phyloP scores from a whole-genome alignment of 53 echinoderm and acorn worm species.

The Apostichopus leukothele region DNA sequence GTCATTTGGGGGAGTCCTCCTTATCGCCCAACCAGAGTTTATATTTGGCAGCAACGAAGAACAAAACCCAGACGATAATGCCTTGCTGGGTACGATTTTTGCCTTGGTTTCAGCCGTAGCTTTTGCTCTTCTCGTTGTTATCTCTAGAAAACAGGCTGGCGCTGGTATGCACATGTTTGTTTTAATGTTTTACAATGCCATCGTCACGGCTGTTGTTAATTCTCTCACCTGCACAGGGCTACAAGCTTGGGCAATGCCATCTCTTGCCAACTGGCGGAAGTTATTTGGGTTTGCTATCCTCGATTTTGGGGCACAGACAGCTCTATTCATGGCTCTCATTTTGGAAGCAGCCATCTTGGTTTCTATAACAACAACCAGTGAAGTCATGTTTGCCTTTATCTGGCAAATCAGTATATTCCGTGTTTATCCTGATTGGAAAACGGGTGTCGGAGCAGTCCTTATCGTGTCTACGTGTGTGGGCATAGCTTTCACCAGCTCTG shows the following conservation, averaged over 20 bases:
- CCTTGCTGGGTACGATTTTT: constrained; percentile 8
- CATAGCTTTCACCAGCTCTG: not conserved
- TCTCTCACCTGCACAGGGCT: constrained; percentile 6
- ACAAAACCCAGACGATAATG: constrained; percentile 10
- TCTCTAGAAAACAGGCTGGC: constrained; percentile 29
- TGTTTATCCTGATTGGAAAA: constrained; percentile 35
- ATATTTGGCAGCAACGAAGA: constrained; percentile 26
- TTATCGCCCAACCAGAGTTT: constrained; percentile 36
- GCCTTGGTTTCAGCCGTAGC: constrained; percentile 20
- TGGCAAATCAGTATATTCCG: constrained; percentile 32
- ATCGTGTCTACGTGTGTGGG: constrained; percentile 24
- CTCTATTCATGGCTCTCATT: not conserved
- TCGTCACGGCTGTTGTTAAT: not conserved
- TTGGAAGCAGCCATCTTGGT: constrained; percentile 26
- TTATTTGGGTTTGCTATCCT: not conserved
- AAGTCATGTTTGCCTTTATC: constrained; percentile 38
- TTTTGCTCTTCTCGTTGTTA: constrained; percentile 15
- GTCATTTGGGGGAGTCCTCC: constrained; percentile 24
- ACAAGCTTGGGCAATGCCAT: constrained; percentile 14
- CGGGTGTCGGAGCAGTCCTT: constrained; percentile 19
- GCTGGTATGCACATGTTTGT: constrained; percentile 20
- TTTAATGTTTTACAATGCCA: constrained; percentile 26
- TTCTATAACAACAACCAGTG: constrained; percentile 21
- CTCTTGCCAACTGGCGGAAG: not conserved
- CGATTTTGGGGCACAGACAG: constrained; percentile 29